Evolutionary conservation across 2,113 vertebrate genomes (phyloP).

Genomic region (Garra rufa): DNA sequence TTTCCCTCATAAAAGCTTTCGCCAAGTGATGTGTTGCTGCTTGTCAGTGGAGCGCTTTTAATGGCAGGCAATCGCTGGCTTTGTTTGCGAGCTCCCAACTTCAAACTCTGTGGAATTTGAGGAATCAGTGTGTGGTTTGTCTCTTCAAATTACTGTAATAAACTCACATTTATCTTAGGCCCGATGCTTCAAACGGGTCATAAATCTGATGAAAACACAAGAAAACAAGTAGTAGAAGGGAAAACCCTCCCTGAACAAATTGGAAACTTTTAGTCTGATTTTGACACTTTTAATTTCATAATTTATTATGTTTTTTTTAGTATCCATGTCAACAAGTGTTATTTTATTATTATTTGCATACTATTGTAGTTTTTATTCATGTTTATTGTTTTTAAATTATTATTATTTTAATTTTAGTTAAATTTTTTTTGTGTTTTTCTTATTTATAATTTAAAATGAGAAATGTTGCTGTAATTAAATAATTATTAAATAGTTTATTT

Average conservation of each 20-base stretch:
- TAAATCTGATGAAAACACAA: conserved; percentile 51
- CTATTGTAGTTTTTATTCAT: no score
- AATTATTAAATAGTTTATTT: no score
- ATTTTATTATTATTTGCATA: background rate
- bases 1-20: conserved; percentile 30
- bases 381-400: no score
- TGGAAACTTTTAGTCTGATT: conserved; percentile 26
- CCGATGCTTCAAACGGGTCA: conserved; percentile 50
- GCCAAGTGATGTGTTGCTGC: conserved; percentile 32
- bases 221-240: conserved; percentile 29
- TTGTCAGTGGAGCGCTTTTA: conserved; percentile 25
- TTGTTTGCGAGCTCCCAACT: conserved; percentile 20
- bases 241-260: conserved; percentile 51
- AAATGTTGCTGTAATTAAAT: no score
- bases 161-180: conserved; percentile 50
- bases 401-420: no score
- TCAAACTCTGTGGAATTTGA: conserved; percentile 53
- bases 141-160: conserved; percentile 51
- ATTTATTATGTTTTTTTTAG: background rate
- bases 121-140: conserved; percentile 56
- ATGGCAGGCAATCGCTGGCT: conserved; percentile 30
- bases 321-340: background rate
- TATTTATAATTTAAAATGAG: no score
- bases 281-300: background rate
- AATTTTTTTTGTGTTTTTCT: no score